A percentile compares a stretch with the other conserved stretches of the same genome.
phyloP scores from a whole-genome alignment of 2,888 invertebrate genomes.

The Liopterus haemorrhoidalis region DNA sequence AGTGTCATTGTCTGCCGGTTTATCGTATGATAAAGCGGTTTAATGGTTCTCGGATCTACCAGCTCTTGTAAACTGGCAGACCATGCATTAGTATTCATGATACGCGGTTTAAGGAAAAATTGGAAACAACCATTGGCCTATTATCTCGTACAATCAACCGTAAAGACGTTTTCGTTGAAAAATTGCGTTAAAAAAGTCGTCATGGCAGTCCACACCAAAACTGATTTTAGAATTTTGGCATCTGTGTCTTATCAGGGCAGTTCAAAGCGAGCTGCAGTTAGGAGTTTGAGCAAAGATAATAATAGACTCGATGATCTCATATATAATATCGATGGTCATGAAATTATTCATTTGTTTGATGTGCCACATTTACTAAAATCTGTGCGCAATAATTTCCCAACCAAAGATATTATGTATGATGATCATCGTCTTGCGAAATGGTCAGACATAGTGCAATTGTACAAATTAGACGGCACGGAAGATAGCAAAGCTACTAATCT shows the following conservation, averaged over 20 bases:
- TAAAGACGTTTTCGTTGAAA: slow-evolving; percentile 5
- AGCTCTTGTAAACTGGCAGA: background rate
- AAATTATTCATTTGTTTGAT: slow-evolving; percentile 11
- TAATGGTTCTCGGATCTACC: too few species aligned
- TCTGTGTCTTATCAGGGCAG: slow-evolving; percentile 9
- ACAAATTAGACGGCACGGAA: too few species aligned
- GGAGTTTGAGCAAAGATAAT: background rate
- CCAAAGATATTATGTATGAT: slow-evolving; percentile 6
- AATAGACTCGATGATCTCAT: background rate
- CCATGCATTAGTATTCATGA: slow-evolving; percentile 16
- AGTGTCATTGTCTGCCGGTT: too few species aligned
- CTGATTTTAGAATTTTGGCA: slow-evolving; percentile 7
- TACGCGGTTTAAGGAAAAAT: slow-evolving; percentile 4
- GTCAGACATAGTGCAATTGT: slow-evolving; percentile 8
- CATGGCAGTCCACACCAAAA: slow-evolving; percentile 6
- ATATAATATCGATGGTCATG: slow-evolving; percentile 7
- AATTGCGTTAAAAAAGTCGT: slow-evolving; percentile 6
- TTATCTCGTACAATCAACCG: slow-evolving; percentile 7
- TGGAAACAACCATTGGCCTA: slow-evolving; percentile 16
- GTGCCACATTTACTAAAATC: background rate
- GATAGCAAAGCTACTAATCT: too few species aligned
- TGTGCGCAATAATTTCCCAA: slow-evolving; percentile 6
- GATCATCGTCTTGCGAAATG: slow-evolving; percentile 3
- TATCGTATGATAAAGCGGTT: too few species aligned
- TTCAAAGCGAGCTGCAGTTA: slow-evolving; percentile 7